Evolutionary conservation across 2,797 vertebrate genomes (phyloP).

Genomic region (Percopsis omiscomaycus): DNA sequence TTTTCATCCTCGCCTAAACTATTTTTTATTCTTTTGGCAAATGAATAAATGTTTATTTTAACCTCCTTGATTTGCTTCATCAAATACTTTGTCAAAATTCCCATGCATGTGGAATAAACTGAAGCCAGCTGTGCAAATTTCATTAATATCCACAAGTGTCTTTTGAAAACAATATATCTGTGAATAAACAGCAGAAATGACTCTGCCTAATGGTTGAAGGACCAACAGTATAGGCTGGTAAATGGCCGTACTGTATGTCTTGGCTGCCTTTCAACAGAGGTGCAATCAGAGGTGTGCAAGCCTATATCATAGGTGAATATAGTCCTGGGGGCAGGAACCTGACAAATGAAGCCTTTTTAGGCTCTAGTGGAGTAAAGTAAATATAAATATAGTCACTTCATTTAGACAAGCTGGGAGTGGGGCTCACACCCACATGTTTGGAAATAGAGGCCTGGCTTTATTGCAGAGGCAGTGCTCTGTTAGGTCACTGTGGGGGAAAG

Average conservation of each 20-base stretch:
- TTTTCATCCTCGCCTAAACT: no score
- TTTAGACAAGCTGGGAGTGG: conserved; percentile 6
- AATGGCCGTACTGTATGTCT: conserved; percentile 30
- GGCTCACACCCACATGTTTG: conserved; percentile 3
- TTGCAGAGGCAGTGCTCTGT: conserved; percentile 1
- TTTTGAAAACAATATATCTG: conserved; percentile 18
- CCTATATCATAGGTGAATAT: conserved; percentile 6
- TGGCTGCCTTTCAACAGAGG: conserved; percentile 29
- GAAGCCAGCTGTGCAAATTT: conserved; percentile 32
- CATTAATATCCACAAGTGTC: conserved; percentile 29
- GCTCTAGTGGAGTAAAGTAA: conserved; percentile 7
- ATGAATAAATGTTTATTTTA: no score
- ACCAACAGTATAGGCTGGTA: neutral
- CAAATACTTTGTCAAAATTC: conserved; percentile 35
- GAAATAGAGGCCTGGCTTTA: conserved; percentile 15
- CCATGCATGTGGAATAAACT: conserved; percentile 38
- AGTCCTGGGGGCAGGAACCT: conserved; percentile 20
- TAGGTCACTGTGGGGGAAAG: conserved; percentile 10
- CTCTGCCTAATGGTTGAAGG: conserved; percentile 9
- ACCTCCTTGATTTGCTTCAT: no score
- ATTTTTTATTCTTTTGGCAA: no score
- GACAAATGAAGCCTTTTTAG: conserved; percentile 31
- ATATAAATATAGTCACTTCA: conserved; percentile 22
- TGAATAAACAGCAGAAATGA: conserved; percentile 13
- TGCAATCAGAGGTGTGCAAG: conserved; percentile 14